Evolutionary conservation across 2,113 vertebrate genomes (phyloP), one percentile per base, ranked within the genome.

Genomic region (Myiopsitta monachus): DNA sequence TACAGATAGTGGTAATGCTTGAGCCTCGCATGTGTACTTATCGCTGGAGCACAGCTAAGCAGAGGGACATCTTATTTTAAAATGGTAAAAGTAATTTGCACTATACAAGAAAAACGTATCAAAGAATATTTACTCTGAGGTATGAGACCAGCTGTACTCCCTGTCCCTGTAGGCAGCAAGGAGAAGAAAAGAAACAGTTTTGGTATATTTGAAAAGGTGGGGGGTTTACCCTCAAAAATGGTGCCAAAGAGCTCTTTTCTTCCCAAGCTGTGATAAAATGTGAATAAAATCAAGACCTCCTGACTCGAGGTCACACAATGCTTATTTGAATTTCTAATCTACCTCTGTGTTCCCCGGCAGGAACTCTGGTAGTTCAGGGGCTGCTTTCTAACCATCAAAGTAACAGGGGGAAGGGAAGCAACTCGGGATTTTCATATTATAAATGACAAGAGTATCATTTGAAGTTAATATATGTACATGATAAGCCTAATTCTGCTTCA

Each of bases 281-380:
- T 74, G 86, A 91, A 31, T 70, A 86, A 95, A 91, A 87, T 79
- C 69, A 85, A 89, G 91, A 87, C 80, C 78, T 91, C 73, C 67
- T 46, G 43, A 31, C 73, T 91, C 1, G 62, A 87, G 94, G 87
- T 89, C 92, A 92, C 59, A 76, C 62, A 84, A 22, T 66, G 74
- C 83, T 96, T 76, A 94, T 85, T 94, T 96, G 79, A 95, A 92
- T 94, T 94, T 91, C 86, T 95, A 90, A 92, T 94, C 51, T 41
- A 76, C 19, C 26, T 68, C 78, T 88, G 69, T 85, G 49, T 70
- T 96, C 82, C 41, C 57, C 17, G 3, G 74, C 70, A 91, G 90
- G 66, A 89, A 67, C 55, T 79, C 61, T 77, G 90, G 66, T 62
- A 90, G 67, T 38, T 94, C 88, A 74, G 49, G 83, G 30, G 64